Evolutionary conservation across 1,140 invertebrate species (phyloP).

Genomic region (Aethina tumida): DNA sequence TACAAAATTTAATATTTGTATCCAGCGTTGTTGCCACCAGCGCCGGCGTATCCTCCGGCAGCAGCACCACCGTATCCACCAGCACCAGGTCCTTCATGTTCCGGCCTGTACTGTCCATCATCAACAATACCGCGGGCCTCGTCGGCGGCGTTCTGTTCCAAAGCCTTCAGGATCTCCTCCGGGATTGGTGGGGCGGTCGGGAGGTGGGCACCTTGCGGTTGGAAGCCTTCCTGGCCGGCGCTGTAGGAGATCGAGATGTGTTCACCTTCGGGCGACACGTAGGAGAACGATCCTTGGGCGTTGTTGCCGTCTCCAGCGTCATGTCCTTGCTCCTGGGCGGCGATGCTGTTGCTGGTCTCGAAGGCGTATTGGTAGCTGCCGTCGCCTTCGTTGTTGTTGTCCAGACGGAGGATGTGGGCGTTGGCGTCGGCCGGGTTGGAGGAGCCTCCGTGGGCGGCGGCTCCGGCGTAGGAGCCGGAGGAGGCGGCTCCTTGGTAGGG

Average conservation of each 20-base stretch:
- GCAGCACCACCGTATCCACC: not conserved
- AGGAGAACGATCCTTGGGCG: conserved; percentile 43
- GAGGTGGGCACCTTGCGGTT: conserved; percentile 38
- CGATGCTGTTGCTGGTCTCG: conserved; percentile 49
- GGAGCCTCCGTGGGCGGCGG: not conserved
- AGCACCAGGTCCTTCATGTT: conserved; percentile 4
- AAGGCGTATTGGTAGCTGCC: conserved; percentile 43
- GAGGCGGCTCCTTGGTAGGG: conserved; percentile 13
- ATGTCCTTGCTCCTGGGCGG: conserved; percentile 42
- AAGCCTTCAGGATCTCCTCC: conserved; percentile 37
- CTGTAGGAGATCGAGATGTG: conserved; percentile 43
- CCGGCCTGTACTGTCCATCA: conserved; percentile 27
- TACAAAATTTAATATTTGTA: conserved; percentile 6
- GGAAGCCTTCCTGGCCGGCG: conserved; percentile 47
- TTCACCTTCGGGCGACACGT: conserved; percentile 44
- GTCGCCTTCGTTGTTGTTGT: conserved; percentile 19
- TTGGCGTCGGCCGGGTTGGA: conserved; percentile 27
- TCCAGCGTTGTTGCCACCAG: conserved; percentile 2
- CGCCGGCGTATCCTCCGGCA: conserved; percentile 7
- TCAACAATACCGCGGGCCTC: conserved; percentile 28
- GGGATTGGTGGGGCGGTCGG: conserved; percentile 43
- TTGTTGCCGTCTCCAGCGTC: conserved; percentile 55
- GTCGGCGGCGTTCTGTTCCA: conserved; percentile 38
- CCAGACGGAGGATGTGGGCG: conserved; percentile 35
- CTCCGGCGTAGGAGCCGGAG: conserved; percentile 12